Percentiles rank a stretch among this genome's conserved stretches.
These are phyloP conservation scores for Eupelmus urozonus DNA, from an alignment of 2,888 invertebrate species.

Conservation along the genomic window DNA sequence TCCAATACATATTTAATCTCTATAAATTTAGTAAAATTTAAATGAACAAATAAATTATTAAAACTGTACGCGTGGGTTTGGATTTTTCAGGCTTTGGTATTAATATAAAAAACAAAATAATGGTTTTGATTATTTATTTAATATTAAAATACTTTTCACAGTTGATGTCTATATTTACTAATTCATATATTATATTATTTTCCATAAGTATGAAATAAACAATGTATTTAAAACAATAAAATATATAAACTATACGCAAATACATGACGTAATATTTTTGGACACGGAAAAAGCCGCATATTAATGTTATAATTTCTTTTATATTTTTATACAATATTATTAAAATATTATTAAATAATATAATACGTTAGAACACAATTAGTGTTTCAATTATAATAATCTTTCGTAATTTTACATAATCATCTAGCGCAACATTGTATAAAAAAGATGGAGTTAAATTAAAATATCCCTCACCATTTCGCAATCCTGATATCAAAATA, in stretches of 20 bases:
- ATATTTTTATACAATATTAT: not conserved
- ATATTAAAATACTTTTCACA: conserved; percentile 33
- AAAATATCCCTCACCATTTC: conserved; percentile 34
- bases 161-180: not conserved
- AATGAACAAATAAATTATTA: too few species aligned
- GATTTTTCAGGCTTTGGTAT: too few species aligned
- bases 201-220: conserved; percentile 26
- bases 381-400: conserved; percentile 6
- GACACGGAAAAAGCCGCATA: not conserved
- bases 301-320: not conserved
- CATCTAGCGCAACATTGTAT: not conserved
- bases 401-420: conserved; percentile 11
- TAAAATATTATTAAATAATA: not conserved
- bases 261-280: conserved; percentile 13
- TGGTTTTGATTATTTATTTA: conserved; percentile 6
- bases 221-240: conserved; percentile 20
- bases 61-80: too few species aligned
- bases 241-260: not conserved
- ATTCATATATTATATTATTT: conserved; percentile 19
- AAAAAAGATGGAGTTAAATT: too few species aligned
- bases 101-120: too few species aligned
- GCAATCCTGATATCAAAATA: conserved; percentile 14
- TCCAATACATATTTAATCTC: too few species aligned
- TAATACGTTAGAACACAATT: conserved; percentile 11
- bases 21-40: too few species aligned